Evolutionary conservation across 64 coral and sea anemone genomes (phyloP), one percentile per base, ranked within the genome.

Genomic region (Orbicella faveolata): DNA sequence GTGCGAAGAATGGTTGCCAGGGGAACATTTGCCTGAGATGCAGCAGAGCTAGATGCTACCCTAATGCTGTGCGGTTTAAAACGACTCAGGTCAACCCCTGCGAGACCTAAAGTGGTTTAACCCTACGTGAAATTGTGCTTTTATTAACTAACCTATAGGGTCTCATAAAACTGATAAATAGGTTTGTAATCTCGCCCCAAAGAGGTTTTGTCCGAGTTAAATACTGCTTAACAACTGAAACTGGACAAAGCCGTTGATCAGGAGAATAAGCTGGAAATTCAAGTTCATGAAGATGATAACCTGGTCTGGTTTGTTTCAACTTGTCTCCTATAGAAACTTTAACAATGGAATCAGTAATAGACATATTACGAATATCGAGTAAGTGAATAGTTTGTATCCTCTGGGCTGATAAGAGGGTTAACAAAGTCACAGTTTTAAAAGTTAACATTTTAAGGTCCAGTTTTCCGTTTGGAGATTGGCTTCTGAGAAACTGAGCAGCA

Each of bases 231-330:
- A 93, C 11, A 75, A 21, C 15, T 23, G 34, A 20, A 51, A 86
- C 59, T 20, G 21, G 65, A 68, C 65, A 68, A 4, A 93, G 78
- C 18, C 41, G 20, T 19, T 61, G 0, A 30, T 83, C 81, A 39
- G 61, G 35, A 4, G 34, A 9, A 6, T 84, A 84, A 10, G 81
- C 81, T 20, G 62, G 62, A 59, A 88, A 77, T 15, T 94, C 88
- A 37, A 90, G 19, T 34, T 70, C 61, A 36, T 79, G 36, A 0
- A 91, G 13, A 34, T 90, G 83, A 78, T 87, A 87, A 20, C 93
- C 89, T 52, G 83, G 93, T 66, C 61, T 87, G 3, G 78, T 92
- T 73, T 96, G 94, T 78, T 92, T 85, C 1, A 96, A 15, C 69
- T 86, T 80, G 14, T 92, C 80, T 67, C 89, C 73, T 39, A 96